phyloP scores from a whole-genome alignment of 2,113 vertebrate genomes.

The Crotalus horridus region DNA sequence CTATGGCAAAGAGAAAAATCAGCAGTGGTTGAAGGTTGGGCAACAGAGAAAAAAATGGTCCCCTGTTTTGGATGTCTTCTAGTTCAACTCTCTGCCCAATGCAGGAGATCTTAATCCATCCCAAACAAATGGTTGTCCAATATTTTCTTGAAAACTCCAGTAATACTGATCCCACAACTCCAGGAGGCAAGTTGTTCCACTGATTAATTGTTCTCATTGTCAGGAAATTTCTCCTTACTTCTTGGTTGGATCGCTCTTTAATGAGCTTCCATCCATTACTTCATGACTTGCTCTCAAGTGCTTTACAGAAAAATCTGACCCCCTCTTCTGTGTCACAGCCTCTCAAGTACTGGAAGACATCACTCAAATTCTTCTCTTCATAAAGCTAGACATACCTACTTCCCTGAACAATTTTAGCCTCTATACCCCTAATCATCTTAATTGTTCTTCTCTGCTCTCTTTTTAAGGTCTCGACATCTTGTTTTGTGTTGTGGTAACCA shows the following conservation, averaged over 20 bases:
- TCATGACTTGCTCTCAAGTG: too few relatives aligned
- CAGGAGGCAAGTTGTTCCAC: neutral
- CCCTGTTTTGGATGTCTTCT: neutral
- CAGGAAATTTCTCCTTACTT: neutral
- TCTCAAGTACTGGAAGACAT: too few relatives aligned
- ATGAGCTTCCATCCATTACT: neutral
- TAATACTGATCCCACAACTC: neutral
- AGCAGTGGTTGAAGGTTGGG: neutral
- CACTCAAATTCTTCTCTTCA: too few relatives aligned
- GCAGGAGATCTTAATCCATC: neutral
- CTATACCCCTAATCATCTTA: too few relatives aligned
- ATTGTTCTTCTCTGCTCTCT: too few relatives aligned
- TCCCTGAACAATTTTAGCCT: too few relatives aligned
- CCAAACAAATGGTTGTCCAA: neutral
- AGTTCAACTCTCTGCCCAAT: neutral
- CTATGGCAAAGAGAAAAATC: neutral
- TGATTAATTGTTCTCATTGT: neutral
- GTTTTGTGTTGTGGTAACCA: too few relatives aligned
- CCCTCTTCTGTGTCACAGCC: too few relatives aligned
- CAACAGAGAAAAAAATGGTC: neutral
- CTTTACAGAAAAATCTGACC: too few relatives aligned
- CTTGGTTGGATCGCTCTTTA: neutral
- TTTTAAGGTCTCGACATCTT: too few relatives aligned
- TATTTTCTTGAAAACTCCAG: neutral
- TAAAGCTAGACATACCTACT: too few relatives aligned